Evolutionary conservation across 2,888 invertebrate species (phyloP).

Genomic region (Neelides folsomi): DNA sequence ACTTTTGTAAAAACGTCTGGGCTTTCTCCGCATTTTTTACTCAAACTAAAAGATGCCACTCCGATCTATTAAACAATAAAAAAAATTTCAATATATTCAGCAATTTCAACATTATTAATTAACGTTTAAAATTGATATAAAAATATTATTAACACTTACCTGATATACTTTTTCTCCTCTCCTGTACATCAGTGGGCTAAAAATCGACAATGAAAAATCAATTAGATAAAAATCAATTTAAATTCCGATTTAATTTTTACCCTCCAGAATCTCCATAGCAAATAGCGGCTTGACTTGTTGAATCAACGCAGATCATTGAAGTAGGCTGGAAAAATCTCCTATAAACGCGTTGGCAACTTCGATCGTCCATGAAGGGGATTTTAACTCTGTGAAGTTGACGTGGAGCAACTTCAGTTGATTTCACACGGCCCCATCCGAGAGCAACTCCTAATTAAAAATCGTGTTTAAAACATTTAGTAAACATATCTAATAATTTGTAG

Average conservation of each 20-base stretch:
- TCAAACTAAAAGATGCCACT: slow-evolving; percentile 26
- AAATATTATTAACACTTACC: slow-evolving; percentile 10
- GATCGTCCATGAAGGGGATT: slow-evolving; percentile 26
- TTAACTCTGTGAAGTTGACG: slow-evolving; percentile 22
- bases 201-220: too few relatives aligned
- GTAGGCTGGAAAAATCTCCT: slow-evolving; percentile 24
- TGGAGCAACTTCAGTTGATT: slow-evolving; percentile 27
- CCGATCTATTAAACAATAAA: too few relatives aligned
- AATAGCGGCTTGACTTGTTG: slow-evolving; percentile 27
- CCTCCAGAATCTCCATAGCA: slow-evolving; percentile 30
- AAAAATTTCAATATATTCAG: slow-evolving; percentile 1
- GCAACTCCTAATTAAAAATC: slow-evolving; percentile 10
- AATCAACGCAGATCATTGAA: slow-evolving; percentile 31
- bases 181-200: slow-evolving; percentile 27
- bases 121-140: neutral
- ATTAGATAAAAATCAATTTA: slow-evolving; percentile 11
- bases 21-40: slow-evolving; percentile 26
- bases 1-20: slow-evolving; percentile 32
- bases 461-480: neutral
- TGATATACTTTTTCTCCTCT: slow-evolving; percentile 27
- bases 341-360: slow-evolving; percentile 19
- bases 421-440: slow-evolving; percentile 29
- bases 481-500: neutral
- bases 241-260: slow-evolving; percentile 3
- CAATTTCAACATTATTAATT: neutral